phyloP scores from a whole-genome alignment of 2,888 invertebrate genomes.

The Brassicogethes aeneus region DNA sequence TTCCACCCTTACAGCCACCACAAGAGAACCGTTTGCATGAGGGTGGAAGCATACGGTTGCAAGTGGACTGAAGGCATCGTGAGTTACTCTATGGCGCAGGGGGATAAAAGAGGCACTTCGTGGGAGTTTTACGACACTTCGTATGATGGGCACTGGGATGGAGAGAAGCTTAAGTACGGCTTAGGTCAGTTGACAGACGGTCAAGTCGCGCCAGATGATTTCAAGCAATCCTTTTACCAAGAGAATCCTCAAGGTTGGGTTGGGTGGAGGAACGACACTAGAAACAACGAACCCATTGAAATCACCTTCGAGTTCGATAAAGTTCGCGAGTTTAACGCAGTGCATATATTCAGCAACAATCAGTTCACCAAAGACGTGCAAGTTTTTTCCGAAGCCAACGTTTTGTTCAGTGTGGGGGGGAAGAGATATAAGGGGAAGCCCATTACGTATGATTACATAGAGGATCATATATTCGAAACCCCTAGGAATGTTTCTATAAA shows the following conservation, averaged over 20 bases:
- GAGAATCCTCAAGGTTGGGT: constrained; percentile 72
- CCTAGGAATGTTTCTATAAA: constrained; percentile 76
- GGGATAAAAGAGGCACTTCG: constrained; percentile 69
- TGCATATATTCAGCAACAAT: constrained; percentile 78
- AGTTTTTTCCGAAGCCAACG: constrained; percentile 72
- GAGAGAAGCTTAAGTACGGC: constrained; percentile 64
- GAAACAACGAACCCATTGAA: constrained; percentile 52
- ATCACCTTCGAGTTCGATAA: constrained; percentile 77
- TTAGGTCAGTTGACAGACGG: constrained; percentile 82
- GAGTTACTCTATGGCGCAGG: constrained; percentile 82
- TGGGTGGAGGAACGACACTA: constrained; percentile 79
- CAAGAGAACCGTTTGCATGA: constrained; percentile 81
- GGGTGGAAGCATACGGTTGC: constrained; percentile 86
- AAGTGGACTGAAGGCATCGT: constrained; percentile 76
- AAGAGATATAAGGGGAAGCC: constrained; percentile 69
- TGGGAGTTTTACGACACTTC: constrained; percentile 76
- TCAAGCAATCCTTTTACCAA: constrained; percentile 56
- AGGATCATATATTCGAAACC: constrained; percentile 70
- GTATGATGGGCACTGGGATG: constrained; percentile 79
- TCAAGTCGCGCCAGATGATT: constrained; percentile 65
- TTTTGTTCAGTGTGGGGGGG: constrained; percentile 76
- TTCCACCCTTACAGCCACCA: constrained; percentile 79
- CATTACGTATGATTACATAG: constrained; percentile 60
- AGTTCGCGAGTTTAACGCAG: constrained; percentile 75
- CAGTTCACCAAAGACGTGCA: constrained; percentile 76